Percentiles rank a stretch among this genome's conserved stretches.
These are phyloP conservation scores for chimpanzee (Pan troglodytes) DNA, from an alignment of 2,113 vertebrate genomes.

Conservation along the genomic window DNA sequence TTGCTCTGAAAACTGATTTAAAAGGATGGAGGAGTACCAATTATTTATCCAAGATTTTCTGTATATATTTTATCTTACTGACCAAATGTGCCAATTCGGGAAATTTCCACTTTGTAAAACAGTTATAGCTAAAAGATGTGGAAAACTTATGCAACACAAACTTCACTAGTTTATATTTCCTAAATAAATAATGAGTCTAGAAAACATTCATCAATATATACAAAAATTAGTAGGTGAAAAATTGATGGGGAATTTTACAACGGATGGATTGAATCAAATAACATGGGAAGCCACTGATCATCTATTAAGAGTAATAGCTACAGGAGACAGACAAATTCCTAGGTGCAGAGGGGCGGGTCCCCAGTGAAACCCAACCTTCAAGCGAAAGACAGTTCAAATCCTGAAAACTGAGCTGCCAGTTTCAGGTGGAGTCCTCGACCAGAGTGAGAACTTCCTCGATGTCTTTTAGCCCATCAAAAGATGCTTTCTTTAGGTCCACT, in stretches of 20 bases:
- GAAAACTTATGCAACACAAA: background rate
- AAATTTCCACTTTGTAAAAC: background rate
- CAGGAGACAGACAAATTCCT: too few relatives aligned
- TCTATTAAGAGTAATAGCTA: background rate
- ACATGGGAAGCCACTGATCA: background rate
- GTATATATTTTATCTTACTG: background rate
- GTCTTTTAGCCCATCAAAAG: too few relatives aligned
- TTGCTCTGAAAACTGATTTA: background rate
- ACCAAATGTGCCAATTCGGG: background rate
- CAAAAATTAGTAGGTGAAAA: background rate
- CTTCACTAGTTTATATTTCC: background rate
- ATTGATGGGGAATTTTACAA: background rate
- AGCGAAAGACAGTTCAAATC: too few relatives aligned
- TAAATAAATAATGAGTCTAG: background rate
- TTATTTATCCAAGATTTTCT: background rate
- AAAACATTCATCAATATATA: background rate
- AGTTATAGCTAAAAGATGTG: background rate
- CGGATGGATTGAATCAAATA: background rate
- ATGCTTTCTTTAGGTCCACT: too few relatives aligned
- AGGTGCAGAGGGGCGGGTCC: too few relatives aligned
- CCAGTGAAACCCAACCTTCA: too few relatives aligned
- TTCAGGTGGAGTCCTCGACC: too few relatives aligned
- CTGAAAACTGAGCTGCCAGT: too few relatives aligned
- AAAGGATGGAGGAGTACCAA: background rate
- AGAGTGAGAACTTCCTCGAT: too few relatives aligned